phyloP scores from a whole-genome alignment of 1,140 invertebrate genomes.

The Bicyclus anynana region DNA sequence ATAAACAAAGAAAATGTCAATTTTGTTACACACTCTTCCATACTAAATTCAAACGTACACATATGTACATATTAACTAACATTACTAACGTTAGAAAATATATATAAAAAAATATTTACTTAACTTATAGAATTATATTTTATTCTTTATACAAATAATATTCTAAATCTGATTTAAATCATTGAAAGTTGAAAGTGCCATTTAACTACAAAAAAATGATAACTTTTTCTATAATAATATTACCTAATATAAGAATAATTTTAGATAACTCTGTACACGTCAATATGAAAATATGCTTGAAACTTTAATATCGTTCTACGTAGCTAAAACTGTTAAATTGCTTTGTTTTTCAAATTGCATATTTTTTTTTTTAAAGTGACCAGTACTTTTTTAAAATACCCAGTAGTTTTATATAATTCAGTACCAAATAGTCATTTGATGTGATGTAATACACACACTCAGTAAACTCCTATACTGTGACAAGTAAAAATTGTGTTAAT shows the following conservation, averaged over 20 bases:
- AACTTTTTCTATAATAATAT: not conserved
- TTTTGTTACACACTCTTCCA: slow-evolving; percentile 17
- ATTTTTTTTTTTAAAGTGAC: too few relatives aligned
- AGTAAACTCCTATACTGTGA: too few relatives aligned
- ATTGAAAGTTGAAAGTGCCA: slow-evolving; percentile 9
- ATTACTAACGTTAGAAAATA: slow-evolving; percentile 35
- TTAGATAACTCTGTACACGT: not conserved
- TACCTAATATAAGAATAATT: not conserved
- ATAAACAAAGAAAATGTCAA: not conserved
- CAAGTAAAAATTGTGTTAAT: too few relatives aligned
- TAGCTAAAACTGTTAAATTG: too few relatives aligned
- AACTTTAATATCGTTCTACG: not conserved
- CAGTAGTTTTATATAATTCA: too few relatives aligned
- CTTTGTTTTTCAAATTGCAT: too few relatives aligned
- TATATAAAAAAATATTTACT: slow-evolving; percentile 34
- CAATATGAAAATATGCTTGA: not conserved
- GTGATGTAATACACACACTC: too few relatives aligned
- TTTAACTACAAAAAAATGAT: slow-evolving; percentile 4
- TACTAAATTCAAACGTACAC: slow-evolving; percentile 36
- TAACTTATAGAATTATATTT: slow-evolving; percentile 9
- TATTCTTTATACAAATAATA: slow-evolving; percentile 16
- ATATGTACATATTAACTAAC: slow-evolving; percentile 37
- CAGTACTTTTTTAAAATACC: too few relatives aligned
- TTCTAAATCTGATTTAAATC: not conserved
- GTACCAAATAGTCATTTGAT: too few relatives aligned